A percentile compares a stretch with the other conserved stretches of the same genome.
These are phyloP conservation scores for Tachyglossus aculeatus DNA, from an alignment of 2,797 vertebrate genomes.

Conservation along the genomic window DNA sequence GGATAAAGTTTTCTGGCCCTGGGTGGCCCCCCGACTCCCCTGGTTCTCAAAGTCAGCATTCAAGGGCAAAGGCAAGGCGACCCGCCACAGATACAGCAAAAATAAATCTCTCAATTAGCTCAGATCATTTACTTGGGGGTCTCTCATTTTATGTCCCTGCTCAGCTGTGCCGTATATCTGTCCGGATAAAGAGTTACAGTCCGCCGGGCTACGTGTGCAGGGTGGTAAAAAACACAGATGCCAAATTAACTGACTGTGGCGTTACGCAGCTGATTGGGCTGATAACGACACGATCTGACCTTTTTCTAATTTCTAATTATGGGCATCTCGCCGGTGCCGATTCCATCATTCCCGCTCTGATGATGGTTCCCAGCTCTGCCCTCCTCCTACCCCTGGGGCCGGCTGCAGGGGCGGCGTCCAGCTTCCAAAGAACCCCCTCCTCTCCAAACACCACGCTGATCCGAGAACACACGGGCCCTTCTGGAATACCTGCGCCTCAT, in stretches of 20 bases:
- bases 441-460: neutral
- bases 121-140: constrained; percentile 90
- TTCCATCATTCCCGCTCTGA: constrained; percentile 80
- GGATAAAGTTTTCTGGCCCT: constrained; percentile 19
- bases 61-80: constrained; percentile 86
- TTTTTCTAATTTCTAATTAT: constrained; percentile 94
- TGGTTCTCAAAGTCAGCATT: constrained; percentile 81
- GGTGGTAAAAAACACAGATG: constrained; percentile 99
- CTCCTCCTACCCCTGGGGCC: constrained; percentile 38
- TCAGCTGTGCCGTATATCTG: constrained; percentile 84
- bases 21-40: constrained; percentile 36
- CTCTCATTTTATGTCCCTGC: constrained; percentile 85
- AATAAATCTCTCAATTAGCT: constrained; percentile 98
- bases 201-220: constrained; percentile 77
- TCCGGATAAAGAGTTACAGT: constrained; percentile 90
- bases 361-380: constrained; percentile 70
- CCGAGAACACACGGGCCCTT: neutral
- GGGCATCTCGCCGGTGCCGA: constrained; percentile 78
- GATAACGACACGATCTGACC: constrained; percentile 90
- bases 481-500: too few relatives aligned
- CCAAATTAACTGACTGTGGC: constrained; percentile 98
- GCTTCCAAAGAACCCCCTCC: neutral
- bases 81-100: constrained; percentile 71
- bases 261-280: constrained; percentile 87
- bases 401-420: neutral